Conservation (phyloP, 2,797 vertebrate species). For the Menidia menidia region DNA sequence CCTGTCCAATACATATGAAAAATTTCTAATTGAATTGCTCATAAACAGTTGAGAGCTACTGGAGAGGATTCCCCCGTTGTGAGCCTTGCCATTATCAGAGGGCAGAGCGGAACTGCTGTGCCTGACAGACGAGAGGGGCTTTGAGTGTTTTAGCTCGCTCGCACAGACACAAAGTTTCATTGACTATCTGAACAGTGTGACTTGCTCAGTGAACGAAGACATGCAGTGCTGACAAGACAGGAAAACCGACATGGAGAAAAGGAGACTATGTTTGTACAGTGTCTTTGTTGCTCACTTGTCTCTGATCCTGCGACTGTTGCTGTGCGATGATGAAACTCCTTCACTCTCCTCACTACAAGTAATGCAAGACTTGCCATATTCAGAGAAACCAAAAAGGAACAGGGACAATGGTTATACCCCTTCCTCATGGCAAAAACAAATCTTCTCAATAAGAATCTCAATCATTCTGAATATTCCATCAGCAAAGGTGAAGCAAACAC, state of each 20-base stretch:
- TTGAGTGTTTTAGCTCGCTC: slow-evolving; percentile 48
- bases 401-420: slow-evolving; percentile 20
- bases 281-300: slow-evolving; percentile 47
- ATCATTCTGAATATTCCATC: slow-evolving; percentile 17
- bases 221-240: slow-evolving; percentile 64
- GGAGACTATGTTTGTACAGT: slow-evolving; percentile 33
- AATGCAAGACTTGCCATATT: slow-evolving; percentile 31
- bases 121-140: slow-evolving; percentile 65
- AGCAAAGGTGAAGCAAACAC: slow-evolving; percentile 12
- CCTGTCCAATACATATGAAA: slow-evolving; percentile 32
- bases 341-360: slow-evolving; percentile 27
- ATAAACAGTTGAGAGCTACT: slow-evolving; percentile 32
- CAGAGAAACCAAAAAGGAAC: slow-evolving; percentile 29
- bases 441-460: slow-evolving; percentile 20
- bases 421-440: slow-evolving; percentile 34
- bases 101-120: slow-evolving; percentile 46
- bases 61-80: slow-evolving; percentile 22
- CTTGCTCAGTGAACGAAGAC: slow-evolving; percentile 69
- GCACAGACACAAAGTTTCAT: slow-evolving; percentile 70
- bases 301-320: slow-evolving; percentile 37
- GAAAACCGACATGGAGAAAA: slow-evolving; percentile 38
- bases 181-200: slow-evolving; percentile 68
- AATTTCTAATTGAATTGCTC: slow-evolving; percentile 43
- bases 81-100: slow-evolving; percentile 53
- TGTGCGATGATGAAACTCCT: slow-evolving; percentile 51